phyloP scores from a whole-genome alignment of 1,140 invertebrate species.

The Hermetia illucens region DNA sequence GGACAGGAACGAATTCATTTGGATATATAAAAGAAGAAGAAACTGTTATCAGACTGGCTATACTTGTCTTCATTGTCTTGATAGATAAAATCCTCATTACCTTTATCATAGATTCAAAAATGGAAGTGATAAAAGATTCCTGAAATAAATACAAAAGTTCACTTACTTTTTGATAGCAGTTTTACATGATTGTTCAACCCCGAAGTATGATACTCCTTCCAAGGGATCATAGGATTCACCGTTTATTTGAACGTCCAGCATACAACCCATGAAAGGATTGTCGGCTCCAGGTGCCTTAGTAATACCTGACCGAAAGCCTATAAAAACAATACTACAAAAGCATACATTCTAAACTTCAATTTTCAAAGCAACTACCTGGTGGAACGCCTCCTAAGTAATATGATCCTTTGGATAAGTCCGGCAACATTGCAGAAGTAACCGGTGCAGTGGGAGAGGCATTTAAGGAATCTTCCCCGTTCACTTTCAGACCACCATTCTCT shows the following conservation, averaged over 20 bases:
- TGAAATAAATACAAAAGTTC: no score
- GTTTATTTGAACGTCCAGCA: slow-evolving; percentile 63
- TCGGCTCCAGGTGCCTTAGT: slow-evolving; percentile 31
- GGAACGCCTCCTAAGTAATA: slow-evolving; percentile 72
- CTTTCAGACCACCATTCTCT: slow-evolving; percentile 48
- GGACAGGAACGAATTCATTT: no score
- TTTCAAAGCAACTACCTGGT: no score
- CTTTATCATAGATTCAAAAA: no score
- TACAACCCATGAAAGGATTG: slow-evolving; percentile 62
- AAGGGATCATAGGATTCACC: slow-evolving; percentile 39
- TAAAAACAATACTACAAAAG: background rate
- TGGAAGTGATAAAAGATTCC: no score
- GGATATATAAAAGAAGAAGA: no score
- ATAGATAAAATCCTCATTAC: no score
- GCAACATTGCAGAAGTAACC: slow-evolving; percentile 38
- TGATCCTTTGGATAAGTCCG: slow-evolving; percentile 42
- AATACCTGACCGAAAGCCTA: slow-evolving; percentile 21
- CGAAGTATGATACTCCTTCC: slow-evolving; percentile 51
- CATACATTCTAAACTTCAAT: slow-evolving; percentile 2
- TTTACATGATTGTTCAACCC: slow-evolving; percentile 59
- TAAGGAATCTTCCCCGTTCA: slow-evolving; percentile 54
- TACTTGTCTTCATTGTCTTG: no score
- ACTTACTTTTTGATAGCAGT: slow-evolving; percentile 43
- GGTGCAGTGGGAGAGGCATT: slow-evolving; percentile 44
- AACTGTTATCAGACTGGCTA: no score